Conservation (phyloP, 2,113 vertebrate genomes). For the Ramphastos sulfuratus region DNA sequence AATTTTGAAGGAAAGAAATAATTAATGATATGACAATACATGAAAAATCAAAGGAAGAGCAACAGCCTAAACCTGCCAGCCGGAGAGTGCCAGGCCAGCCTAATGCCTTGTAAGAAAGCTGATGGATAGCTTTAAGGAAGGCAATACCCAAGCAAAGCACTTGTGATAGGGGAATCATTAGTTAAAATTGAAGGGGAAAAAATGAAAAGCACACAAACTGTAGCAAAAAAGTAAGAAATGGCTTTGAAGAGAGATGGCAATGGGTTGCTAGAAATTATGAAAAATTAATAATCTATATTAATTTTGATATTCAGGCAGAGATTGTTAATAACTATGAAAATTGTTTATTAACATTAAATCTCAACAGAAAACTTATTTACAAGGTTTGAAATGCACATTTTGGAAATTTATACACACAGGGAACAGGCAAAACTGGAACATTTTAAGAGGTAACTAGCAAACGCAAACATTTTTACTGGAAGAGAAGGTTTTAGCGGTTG, state of each 20-base stretch:
- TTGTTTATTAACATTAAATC: too few relatives aligned
- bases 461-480: too few relatives aligned
- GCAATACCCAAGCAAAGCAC: neutral
- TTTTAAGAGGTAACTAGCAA: too few relatives aligned
- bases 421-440: too few relatives aligned
- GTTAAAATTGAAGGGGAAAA: neutral
- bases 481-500: too few relatives aligned
- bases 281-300: too few relatives aligned
- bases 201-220: neutral
- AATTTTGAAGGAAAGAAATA: neutral
- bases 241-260: neutral
- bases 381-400: too few relatives aligned
- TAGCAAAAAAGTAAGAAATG: neutral
- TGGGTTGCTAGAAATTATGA: rapidly evolving
- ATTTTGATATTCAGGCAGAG: too few relatives aligned
- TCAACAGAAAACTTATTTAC: too few relatives aligned
- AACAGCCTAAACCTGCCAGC: neutral
- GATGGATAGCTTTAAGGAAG: neutral
- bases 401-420: too few relatives aligned
- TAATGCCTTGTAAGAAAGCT: neutral
- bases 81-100: neutral
- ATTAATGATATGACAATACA: neutral
- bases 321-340: too few relatives aligned
- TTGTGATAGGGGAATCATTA: neutral
- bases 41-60: neutral